Evolutionary conservation across 2,797 vertebrate species (phyloP), one percentile per base, ranked within the genome.

Genomic region (Enteromius radiatus): DNA sequence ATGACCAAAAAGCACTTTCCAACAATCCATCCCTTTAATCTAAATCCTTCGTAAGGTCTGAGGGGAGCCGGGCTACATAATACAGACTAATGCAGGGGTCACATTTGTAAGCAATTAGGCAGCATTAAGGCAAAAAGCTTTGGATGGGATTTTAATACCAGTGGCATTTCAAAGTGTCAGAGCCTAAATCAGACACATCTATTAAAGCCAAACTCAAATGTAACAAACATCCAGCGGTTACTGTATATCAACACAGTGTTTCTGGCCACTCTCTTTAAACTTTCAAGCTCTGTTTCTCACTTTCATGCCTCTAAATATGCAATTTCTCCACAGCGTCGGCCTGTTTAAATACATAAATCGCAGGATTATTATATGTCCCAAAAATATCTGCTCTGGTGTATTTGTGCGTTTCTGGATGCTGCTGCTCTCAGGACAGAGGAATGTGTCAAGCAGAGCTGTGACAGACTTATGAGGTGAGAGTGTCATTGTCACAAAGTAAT

Each of bases 41-140:
- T 87, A 85, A 88, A 83, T 82, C 63, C 36, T 76, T 38, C 64
- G 71, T 78, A 78, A 82, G 73, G 75, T 78, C 36, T 56, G 70
- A 73, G 64, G 61, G 36, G 49, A 80, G 33, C 73, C 1, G 10
- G 11, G 84, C 64, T 76, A 74, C 31, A 83, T 85, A 82, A 86
- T 83, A 69, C 84, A 84, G 70, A 59, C 82, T 71, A 75, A 87
- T 88, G 82, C 84, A 81, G 81, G 83, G 89, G 88, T 91, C 90
- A 93, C 90, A 93, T 93, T 93, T 91, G 91, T 89, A 82, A 93
- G 86, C 90, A 91, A 93, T 93, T 91, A 93, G 90, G 84, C 77
- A 80, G 80, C 79, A 74, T 76, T 31, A 82, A 87, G 85, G 84
- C 65, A 76, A 68, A 82, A 87, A 84, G 59, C 70, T 77, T 75